Conservation (phyloP, 1,140 invertebrate species). For the Apis dorsata region DNA sequence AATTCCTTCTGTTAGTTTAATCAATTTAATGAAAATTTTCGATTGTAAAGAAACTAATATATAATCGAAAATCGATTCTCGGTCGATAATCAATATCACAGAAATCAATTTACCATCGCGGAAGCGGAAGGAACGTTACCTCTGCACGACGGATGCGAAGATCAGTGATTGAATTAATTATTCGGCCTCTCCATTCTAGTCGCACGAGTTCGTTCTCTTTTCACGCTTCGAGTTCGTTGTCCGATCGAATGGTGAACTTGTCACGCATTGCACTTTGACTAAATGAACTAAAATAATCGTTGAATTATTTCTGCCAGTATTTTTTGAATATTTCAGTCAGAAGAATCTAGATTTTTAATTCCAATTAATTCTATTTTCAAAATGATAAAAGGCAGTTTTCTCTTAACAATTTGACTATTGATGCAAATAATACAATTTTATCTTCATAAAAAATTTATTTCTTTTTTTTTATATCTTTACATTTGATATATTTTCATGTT, state of each 20-base stretch:
- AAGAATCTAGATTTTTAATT: too few species aligned
- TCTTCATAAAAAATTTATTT: too few species aligned
- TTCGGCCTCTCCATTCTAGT: slow-evolving; percentile 8
- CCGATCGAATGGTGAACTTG: not conserved
- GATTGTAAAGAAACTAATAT: not conserved
- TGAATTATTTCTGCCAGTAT: too few species aligned
- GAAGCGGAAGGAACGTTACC: slow-evolving; percentile 28
- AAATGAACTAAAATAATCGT: not conserved
- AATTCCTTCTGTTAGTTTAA: not conserved
- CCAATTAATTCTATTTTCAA: too few species aligned
- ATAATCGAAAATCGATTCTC: not conserved
- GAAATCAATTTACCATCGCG: not conserved
- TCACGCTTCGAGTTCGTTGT: not conserved
- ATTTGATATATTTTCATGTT: too few species aligned
- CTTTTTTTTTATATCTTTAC: too few species aligned
- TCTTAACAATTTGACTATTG: too few species aligned
- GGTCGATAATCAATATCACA: not conserved
- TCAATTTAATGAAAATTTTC: not conserved
- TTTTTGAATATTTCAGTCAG: too few species aligned
- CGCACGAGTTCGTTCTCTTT: not conserved
- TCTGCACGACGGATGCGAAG: slow-evolving; percentile 20
- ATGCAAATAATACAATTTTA: too few species aligned
- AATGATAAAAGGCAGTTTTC: too few species aligned
- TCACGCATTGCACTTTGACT: too few species aligned
- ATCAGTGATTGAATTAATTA: slow-evolving; percentile 40